Conservation (phyloP, 2,797 vertebrate species). For the Pelodytes ibericus region DNA sequence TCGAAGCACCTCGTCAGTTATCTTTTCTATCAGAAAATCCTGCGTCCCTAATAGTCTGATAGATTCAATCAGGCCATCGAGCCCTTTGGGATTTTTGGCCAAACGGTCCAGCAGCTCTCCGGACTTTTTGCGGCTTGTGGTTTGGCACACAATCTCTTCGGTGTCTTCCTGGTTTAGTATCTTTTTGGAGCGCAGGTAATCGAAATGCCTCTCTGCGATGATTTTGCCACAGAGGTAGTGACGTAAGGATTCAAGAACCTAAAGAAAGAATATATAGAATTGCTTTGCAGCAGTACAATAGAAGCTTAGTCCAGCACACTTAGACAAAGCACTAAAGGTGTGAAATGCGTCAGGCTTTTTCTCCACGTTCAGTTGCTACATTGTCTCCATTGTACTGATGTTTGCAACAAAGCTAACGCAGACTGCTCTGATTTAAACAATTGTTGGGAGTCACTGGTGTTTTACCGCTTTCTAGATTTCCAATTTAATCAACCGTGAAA, state of each 20-base stretch:
- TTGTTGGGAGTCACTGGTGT: too few species aligned
- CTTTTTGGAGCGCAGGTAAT: constrained; percentile 90
- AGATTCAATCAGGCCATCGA: constrained; percentile 88
- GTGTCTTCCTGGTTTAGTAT: constrained; percentile 92
- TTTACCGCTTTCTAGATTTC: too few species aligned
- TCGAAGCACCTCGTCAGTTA: constrained; percentile 92
- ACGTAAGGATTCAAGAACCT: constrained; percentile 89
- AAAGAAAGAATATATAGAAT: too few species aligned
- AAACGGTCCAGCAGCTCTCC: constrained; percentile 88
- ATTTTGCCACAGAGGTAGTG: constrained; percentile 92
- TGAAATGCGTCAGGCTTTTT: too few species aligned
- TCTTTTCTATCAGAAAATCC: constrained; percentile 90
- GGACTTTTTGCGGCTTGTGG: constrained; percentile 84
- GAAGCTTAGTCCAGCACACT: too few species aligned
- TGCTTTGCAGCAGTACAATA: too few species aligned
- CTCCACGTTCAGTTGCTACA: too few species aligned
- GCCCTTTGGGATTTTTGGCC: constrained; percentile 89
- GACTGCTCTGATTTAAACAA: too few species aligned
- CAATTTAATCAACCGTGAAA: too few species aligned
- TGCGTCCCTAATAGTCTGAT: constrained; percentile 86
- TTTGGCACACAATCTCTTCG: constrained; percentile 89
- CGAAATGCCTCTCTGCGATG: constrained; percentile 90
- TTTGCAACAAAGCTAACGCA: too few species aligned
- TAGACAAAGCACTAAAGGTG: too few species aligned
- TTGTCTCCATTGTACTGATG: too few species aligned